A percentile compares a stretch with the other conserved stretches of the same genome.
Conservation (phyloP, 37 sponge, comb jelly and placozoan genomes). For the Corticium candelabrum region DNA sequence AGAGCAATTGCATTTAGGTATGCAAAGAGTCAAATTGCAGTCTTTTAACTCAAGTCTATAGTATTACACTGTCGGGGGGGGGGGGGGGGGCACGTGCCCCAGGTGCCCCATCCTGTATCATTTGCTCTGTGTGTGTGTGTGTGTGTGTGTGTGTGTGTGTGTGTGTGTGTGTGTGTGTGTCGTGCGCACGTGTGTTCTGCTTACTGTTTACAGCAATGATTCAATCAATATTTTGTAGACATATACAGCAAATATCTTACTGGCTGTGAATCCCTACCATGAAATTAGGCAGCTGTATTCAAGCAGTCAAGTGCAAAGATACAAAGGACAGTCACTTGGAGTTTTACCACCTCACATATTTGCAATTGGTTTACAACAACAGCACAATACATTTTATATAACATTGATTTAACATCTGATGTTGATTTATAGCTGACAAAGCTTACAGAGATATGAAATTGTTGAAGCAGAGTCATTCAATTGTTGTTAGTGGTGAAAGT, state of each 20-base stretch:
- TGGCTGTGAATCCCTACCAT: conserved; percentile 86
- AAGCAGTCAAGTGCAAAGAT: conserved; percentile 31
- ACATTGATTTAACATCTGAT: background rate
- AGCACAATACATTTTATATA: background rate
- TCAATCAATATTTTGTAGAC: conserved; percentile 48
- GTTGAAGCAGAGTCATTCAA: conserved; percentile 62
- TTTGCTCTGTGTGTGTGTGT: no score
- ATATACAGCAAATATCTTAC: conserved; percentile 86
- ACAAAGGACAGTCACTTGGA: conserved; percentile 87
- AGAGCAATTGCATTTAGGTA: no score
- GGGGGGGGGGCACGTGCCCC: no score
- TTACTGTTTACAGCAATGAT: no score
- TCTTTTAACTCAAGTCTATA: no score
- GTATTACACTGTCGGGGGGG: no score
- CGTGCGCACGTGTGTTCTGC: no score
- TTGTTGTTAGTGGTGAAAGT: conserved; percentile 97
- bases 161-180: background rate
- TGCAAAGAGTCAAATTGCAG: no score
- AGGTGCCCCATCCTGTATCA: no score
- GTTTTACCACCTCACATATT: conserved; percentile 85
- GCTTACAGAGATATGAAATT: conserved; percentile 84
- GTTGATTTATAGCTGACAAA: conserved; percentile 69
- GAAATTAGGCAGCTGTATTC: conserved; percentile 58
- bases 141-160: background rate
- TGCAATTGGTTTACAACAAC: conserved; percentile 65